Base-by-base conservation (phyloP, 2,888 invertebrate genomes). In the Mycalesis mineus region DNA sequence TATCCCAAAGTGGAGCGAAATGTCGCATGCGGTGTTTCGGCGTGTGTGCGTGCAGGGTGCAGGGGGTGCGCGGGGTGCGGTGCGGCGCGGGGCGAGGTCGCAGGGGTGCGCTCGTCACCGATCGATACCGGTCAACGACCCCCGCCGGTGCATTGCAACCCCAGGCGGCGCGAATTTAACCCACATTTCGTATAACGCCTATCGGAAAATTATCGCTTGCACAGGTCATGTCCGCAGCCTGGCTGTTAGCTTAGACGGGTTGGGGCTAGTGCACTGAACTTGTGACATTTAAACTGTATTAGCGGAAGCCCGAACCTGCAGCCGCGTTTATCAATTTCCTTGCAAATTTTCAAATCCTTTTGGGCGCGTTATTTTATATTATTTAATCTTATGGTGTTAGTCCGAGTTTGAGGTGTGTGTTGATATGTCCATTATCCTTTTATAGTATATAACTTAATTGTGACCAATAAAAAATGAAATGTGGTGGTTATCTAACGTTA, bases 71-170 rank as follows among this genome's bases (percentile, higher is more conserved):
- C 66, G 58, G 58, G 50, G 49, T 58, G 54, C 75, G 79, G 76
- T 66, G 82, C 76, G 80, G 78, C 77, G 77, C 77, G 79, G 76
- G 66, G 82, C 76, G 80, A 78, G 76, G 77, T 77, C 77, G 77
- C 76, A 72, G 79, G 77, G 80, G 78, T 78, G 80, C 75, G 80
- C 77, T 72, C 81, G 78, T 73, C 60, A 57, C 28, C 81, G 88
- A 84, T 89, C 88, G 88, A 89, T 89, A 87, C 73, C 84, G 88
- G 88, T 80, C 88, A 81, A 83, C 80, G 88, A 88, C 85, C 88
- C 83, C 79, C 72, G 77, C 78, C 84, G 84, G 80, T 84, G 86
- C 86, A 84, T 73, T 78, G 75, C 79, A 80, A 73, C 75, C 74
- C 72, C 69, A 66, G 68, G 60, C 59, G 66, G 70, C 70, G 69